Base-by-base conservation (phyloP, 2,797 vertebrate species). In the Clamator glandarius region DNA sequence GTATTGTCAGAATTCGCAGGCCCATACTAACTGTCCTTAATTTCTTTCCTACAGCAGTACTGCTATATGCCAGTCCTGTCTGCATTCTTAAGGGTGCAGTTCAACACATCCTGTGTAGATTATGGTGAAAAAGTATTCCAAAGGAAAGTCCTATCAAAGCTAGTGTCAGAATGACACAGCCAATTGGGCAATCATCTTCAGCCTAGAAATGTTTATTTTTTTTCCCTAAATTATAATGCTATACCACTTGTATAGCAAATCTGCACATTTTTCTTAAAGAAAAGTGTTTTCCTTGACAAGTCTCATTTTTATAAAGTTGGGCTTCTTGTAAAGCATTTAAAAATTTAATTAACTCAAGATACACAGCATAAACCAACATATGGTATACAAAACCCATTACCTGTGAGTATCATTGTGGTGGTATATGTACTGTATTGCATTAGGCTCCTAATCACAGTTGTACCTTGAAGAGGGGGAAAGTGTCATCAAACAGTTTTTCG, bases 11-110 rank as follows among this genome's bases (percentile, higher is more conserved):
- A 99, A 99, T 99, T 99, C 98, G 99, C 99, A 98, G 99, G 99
- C 99, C 99, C 99, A 99, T 99, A 99, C 99, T 99, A 99, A 99
- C 99, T 99, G 99, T 99, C 99, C 99, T 99, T 99, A 99, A 99
- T 99, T 99, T 99, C 99, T 99, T 99, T 99, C 99, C 99, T 99
- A 99, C 99, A 99, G 99, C 99, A 99, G 99, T 99, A 99, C 99
- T 99, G 99, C 99, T 99, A 99, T 99, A 98, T 99, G 99, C 99
- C 99, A 99, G 99, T 99, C 99, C 99, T 99, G 99, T 99, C 99
- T 99, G 99, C 99, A 98, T 99, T 99, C 99, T 99, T 99, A 99
- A 99, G 99, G 99, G 99, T 99, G 99, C 99, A 99, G 99, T 99
- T 99, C 99, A 99, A 99, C 99, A 99, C 99, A 98, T 99, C 99